Conservation (phyloP, 2,888 invertebrate genomes). For the Drosophila seclusa region DNA sequence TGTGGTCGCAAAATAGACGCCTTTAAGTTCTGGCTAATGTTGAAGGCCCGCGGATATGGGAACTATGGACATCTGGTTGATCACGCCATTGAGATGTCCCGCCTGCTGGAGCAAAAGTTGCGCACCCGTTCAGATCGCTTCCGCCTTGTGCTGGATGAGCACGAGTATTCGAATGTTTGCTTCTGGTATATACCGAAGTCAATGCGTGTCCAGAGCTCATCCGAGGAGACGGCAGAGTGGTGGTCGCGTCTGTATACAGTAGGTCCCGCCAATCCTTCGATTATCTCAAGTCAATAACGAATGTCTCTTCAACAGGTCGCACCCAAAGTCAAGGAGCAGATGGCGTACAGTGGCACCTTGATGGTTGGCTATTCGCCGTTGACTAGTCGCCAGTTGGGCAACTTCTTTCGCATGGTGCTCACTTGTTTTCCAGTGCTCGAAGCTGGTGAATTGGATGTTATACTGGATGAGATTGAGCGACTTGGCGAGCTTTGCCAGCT, state of each 20-base stretch:
- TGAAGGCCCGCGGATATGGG: conserved; percentile 91
- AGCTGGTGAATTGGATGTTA: conserved; percentile 87
- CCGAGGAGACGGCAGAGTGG: conserved; percentile 85
- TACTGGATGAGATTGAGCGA: conserved; percentile 88
- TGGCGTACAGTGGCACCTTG: conserved; percentile 88
- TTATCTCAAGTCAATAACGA: background rate
- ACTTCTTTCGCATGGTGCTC: conserved; percentile 91
- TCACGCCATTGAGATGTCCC: conserved; percentile 87
- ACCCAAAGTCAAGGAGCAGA: conserved; percentile 89
- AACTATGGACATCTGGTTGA: conserved; percentile 88
- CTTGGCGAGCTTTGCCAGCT: conserved; percentile 85
- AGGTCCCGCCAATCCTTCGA: conserved; percentile 1
- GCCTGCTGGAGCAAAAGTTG: conserved; percentile 87
- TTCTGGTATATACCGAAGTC: conserved; percentile 93
- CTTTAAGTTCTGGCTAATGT: conserved; percentile 96
- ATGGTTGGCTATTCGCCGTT: conserved; percentile 93
- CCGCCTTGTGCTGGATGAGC: conserved; percentile 87
- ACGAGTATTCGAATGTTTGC: conserved; percentile 93
- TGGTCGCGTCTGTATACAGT: conserved; percentile 85
- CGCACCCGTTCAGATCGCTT: conserved; percentile 86
- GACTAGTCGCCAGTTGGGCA: conserved; percentile 87
- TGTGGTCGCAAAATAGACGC: conserved; percentile 97
- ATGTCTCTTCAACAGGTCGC: conserved; percentile 84
- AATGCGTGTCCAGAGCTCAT: conserved; percentile 83
- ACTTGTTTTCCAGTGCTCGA: conserved; percentile 89